Evolutionary conservation across 2,113 vertebrate genomes (phyloP).

Genomic region (Lepisosteus oculatus): DNA sequence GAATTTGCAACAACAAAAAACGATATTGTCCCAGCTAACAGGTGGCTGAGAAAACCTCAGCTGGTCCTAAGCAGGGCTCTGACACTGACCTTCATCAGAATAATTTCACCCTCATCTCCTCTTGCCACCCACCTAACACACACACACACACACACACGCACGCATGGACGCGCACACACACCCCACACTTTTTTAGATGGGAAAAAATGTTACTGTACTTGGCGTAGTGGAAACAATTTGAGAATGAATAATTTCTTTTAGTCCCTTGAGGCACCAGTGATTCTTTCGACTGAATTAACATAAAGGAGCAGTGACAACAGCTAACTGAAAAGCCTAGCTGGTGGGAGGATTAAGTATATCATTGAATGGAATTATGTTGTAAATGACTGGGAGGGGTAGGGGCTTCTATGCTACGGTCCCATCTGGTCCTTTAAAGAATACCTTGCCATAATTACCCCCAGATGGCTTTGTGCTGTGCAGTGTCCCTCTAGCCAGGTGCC

Average conservation of each 20-base stretch:
- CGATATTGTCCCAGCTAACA: conserved; percentile 79
- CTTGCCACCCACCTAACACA: background rate
- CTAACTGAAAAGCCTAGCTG: conserved; percentile 91
- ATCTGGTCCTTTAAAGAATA: conserved; percentile 99
- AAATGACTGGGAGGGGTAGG: conserved; percentile 89
- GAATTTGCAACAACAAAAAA: conserved; percentile 58
- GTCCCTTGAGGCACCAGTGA: conserved; percentile 74
- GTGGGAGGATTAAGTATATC: conserved; percentile 99
- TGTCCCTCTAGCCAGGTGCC: conserved; percentile 95
- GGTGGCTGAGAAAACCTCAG: conserved; percentile 88
- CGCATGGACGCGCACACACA: background rate
- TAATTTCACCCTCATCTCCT: conserved; percentile 61
- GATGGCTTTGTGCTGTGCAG: conserved; percentile 88
- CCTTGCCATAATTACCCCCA: conserved; percentile 98
- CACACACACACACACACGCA: no score
- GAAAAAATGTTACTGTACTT: conserved; percentile 86
- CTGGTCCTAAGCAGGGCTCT: conserved; percentile 82
- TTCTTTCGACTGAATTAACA: conserved; percentile 85
- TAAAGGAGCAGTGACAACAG: conserved; percentile 93
- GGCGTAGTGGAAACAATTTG: conserved; percentile 88
- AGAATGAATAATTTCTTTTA: conserved; percentile 89
- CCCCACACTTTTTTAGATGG: background rate
- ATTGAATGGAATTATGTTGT: conserved; percentile 98
- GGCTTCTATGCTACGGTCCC: conserved; percentile 81
- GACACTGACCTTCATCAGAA: conserved; percentile 84